Evolutionary conservation across 2,888 invertebrate genomes (phyloP).

Genomic region (Acanthococcus lagerstroemiae): DNA sequence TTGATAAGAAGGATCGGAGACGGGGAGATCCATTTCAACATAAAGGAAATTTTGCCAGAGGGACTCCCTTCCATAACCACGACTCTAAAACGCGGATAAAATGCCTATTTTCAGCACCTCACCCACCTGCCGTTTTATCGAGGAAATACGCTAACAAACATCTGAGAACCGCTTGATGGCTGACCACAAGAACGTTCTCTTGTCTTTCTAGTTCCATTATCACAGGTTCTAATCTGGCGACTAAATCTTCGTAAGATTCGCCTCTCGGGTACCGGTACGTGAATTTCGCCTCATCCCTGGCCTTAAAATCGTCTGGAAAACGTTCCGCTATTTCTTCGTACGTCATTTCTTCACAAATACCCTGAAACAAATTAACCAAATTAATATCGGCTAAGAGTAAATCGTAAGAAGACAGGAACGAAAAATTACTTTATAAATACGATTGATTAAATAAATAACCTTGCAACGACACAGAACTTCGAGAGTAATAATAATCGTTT

Average conservation of each 20-base stretch:
- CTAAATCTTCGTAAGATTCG: slow-evolving; percentile 96
- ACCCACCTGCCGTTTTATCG: slow-evolving; percentile 79
- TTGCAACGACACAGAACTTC: no score
- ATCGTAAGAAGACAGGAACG: no score
- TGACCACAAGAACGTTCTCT: slow-evolving; percentile 89
- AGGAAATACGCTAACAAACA: slow-evolving; percentile 96
- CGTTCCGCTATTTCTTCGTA: slow-evolving; percentile 91
- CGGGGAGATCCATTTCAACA: no score
- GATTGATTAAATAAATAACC: no score
- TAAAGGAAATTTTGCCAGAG: no score
- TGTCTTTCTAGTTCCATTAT: slow-evolving; percentile 98
- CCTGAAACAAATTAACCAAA: slow-evolving; percentile 49
- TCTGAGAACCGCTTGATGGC: slow-evolving; percentile 91
- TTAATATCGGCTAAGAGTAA: no score
- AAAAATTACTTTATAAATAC: no score
- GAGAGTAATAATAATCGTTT: no score
- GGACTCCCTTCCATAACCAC: no score
- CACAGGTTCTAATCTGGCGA: slow-evolving; percentile 92
- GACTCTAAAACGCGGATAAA: no score
- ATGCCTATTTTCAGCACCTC: no score
- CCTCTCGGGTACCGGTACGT: slow-evolving; percentile 76
- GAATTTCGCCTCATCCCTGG: slow-evolving; percentile 94
- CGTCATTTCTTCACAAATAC: slow-evolving; percentile 98
- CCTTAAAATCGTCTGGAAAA: slow-evolving; percentile 90
- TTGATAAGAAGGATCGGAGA: no score